These are phyloP conservation scores for Micoletzkya japonica DNA, from an alignment of 2,888 invertebrate species.

Conservation along the genomic window DNA sequence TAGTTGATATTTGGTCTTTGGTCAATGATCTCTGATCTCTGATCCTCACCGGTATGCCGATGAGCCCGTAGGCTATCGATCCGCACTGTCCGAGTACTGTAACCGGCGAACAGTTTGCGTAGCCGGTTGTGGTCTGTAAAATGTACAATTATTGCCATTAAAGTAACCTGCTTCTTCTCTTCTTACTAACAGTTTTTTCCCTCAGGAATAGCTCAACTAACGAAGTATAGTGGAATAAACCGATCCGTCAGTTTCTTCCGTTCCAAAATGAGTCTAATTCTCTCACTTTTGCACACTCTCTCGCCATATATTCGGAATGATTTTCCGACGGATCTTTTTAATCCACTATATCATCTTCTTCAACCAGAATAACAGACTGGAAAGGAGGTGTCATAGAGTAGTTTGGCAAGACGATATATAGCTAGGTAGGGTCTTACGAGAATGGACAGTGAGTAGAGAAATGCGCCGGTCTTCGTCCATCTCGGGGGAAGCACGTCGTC, in stretches of 20 bases:
- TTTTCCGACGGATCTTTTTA: no score
- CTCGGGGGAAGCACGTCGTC: conserved; percentile 52
- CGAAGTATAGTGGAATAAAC: no score
- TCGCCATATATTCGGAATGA: no score
- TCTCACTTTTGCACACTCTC: no score
- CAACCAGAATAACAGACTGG: no score
- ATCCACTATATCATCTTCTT: no score
- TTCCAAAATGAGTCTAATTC: no score
- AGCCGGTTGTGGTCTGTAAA: conserved; percentile 58
- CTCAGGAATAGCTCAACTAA: background rate
- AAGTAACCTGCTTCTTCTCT: background rate
- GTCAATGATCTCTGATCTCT: background rate
- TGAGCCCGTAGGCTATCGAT: conserved; percentile 58
- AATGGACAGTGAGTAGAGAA: conserved; percentile 62
- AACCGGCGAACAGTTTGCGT: conserved; percentile 56
- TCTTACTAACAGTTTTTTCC: background rate
- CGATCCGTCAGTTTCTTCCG: no score
- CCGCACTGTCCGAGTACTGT: conserved; percentile 56
- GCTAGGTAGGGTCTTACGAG: no score
- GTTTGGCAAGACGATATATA: no score
- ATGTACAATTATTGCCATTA: background rate
- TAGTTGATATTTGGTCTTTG: conserved; percentile 24
- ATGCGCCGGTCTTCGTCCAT: conserved; percentile 55
- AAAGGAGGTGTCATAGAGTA: no score
- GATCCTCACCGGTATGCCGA: conserved; percentile 31